Evolutionary conservation across 2,113 vertebrate genomes (phyloP), one percentile per base, ranked within the genome.

Genomic region (Phrynosoma blainvillii): DNA sequence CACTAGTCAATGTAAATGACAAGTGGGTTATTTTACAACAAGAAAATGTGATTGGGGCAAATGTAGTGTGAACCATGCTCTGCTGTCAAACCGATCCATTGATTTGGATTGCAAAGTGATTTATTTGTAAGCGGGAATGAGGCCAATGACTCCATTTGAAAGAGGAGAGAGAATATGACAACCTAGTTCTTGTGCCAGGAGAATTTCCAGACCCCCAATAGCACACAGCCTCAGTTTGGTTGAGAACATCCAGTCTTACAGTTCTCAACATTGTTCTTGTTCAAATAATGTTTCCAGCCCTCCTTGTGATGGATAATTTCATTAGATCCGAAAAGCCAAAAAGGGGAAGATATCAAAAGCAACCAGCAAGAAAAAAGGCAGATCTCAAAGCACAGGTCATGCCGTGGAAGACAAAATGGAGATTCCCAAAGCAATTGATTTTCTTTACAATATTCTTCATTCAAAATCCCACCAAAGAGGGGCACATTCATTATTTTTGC

Each of bases 371-470:
- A 87, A 40, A 0, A 91, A 66, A 80, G 25, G 62, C 82, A 36
- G 71, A 79, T 1, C 18, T 16, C 65, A 78, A 65, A 79, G 78
- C 52, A 84, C 21, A 25, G 30, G 40, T 47, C 16, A 25, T 76
- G 70, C 74, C 75, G 25, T 47, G 20, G 62, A 30, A 85, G 40
- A 86, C 30, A 25, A 70, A 90, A 84, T 42, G 8, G 13, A 77
- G n/a, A 70, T 85, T 40, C 13, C 6, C 66, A n/a, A n/a, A 85
- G 52, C 32, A 59, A 91, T 32, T 14, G 23, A 16, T 84, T 23
- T 88, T 82, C 56, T 62, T 77, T 27, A 71, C 54, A 52, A 91
- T 78, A 77, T 81, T 87, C 42, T 84, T 71, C 85, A 87, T 68
- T 82, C 79, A 89, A 23, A 79, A 36, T 54, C 79, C 88, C 36